These are phyloP conservation scores for Eudemis profundana DNA, from an alignment of 2,888 invertebrate species.

Conservation along the genomic window DNA sequence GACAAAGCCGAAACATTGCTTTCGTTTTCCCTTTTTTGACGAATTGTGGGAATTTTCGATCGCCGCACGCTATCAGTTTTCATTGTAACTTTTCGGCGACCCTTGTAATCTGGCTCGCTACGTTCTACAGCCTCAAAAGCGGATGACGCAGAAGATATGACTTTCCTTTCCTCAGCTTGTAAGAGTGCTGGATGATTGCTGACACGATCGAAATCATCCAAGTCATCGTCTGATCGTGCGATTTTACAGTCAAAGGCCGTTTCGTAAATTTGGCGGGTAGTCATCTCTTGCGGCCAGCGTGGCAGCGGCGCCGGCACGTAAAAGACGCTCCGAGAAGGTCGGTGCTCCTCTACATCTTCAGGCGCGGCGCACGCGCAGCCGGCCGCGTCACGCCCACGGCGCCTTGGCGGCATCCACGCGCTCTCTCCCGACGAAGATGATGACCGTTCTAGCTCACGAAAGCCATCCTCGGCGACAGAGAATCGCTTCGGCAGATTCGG, in stretches of 20 bases:
- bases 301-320: conserved; percentile 89
- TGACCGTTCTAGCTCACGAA: conserved; percentile 83
- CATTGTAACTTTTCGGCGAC: conserved; percentile 84
- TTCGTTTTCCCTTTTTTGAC: conserved; percentile 80
- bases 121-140: conserved; percentile 82
- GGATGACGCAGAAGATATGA: conserved; percentile 80
- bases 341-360: conserved; percentile 88
- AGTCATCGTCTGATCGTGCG: conserved; percentile 91
- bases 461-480: conserved; percentile 89
- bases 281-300: conserved; percentile 86
- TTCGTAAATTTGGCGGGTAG: conserved; percentile 92
- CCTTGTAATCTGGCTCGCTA: conserved; percentile 81
- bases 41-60: conserved; percentile 86
- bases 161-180: conserved; percentile 82
- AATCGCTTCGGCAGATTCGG: conserved; percentile 88
- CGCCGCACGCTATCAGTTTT: conserved; percentile 84
- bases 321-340: conserved; percentile 87
- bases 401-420: conserved; percentile 90
- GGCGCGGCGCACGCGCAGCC: conserved; percentile 90
- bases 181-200: conserved; percentile 92
- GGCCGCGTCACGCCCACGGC: conserved; percentile 87
- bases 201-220: conserved; percentile 92
- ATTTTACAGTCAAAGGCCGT: conserved; percentile 96
- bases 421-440: conserved; percentile 85
- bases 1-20: conserved; percentile 73